A percentile compares a stretch with the other conserved stretches of the same genome.
Conservation (phyloP, 2,113 vertebrate genomes). For the Bufo gargarizans region DNA sequence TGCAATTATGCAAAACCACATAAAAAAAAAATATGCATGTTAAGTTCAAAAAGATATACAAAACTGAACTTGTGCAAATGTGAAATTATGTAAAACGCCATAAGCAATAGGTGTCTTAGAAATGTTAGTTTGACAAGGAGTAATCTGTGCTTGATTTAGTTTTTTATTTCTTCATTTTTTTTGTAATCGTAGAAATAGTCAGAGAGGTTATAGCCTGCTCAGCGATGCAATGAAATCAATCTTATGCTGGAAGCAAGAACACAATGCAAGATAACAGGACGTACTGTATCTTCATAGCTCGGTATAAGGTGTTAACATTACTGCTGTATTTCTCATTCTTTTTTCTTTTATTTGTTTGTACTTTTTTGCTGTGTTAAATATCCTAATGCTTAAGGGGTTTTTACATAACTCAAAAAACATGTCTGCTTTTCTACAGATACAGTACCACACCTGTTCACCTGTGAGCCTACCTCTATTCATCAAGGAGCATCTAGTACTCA, state of each 20-base stretch:
- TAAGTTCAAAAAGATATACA: background rate
- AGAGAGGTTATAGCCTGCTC: conserved; percentile 17
- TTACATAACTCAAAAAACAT: background rate
- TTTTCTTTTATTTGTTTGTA: background rate
- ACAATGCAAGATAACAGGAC: conserved; percentile 13
- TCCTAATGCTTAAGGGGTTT: background rate
- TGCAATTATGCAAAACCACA: too few relatives aligned
- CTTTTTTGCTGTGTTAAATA: background rate
- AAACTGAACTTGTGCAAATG: background rate
- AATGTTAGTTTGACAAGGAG: conserved; percentile 2
- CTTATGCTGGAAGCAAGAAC: conserved; percentile 11
- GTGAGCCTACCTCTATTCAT: background rate
- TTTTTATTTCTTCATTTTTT: background rate
- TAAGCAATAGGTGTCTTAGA: background rate
- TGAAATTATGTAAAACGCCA: conserved; percentile 31
- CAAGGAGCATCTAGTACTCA: too few relatives aligned
- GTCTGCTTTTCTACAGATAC: background rate
- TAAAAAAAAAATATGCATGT: too few relatives aligned
- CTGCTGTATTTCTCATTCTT: background rate
- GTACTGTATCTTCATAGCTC: background rate
- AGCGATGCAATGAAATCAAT: conserved; percentile 39
- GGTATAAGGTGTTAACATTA: background rate
- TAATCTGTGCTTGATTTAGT: background rate
- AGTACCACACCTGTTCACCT: too few relatives aligned
- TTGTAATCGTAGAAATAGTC: background rate